Evolutionary conservation across 2,797 vertebrate genomes (phyloP).

Genomic region (Antennarius maculatus): DNA sequence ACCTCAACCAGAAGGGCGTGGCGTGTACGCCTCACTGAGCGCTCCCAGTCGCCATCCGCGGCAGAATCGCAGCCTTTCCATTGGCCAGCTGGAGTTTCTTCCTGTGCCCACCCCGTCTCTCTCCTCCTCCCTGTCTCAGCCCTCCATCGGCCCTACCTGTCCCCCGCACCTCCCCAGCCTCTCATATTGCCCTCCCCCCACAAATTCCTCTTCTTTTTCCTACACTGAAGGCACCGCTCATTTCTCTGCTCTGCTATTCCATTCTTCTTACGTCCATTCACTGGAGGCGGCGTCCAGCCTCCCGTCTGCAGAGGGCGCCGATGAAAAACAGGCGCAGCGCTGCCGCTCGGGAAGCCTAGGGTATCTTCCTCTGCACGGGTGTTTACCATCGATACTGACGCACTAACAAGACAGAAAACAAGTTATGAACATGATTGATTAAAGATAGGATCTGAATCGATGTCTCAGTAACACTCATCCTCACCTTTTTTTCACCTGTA

Average conservation of each 20-base stretch:
- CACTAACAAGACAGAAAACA: constrained; percentile 27
- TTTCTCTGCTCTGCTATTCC: constrained; percentile 56
- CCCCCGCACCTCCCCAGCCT: constrained; percentile 7
- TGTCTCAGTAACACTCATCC: too few species aligned
- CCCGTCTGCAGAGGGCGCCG: constrained; percentile 44
- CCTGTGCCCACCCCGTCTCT: constrained; percentile 64
- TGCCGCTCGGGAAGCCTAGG: constrained; percentile 63
- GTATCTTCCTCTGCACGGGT: constrained; percentile 50
- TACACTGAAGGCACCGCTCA: constrained; percentile 33
- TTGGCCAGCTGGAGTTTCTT: constrained; percentile 82
- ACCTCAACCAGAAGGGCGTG: constrained; percentile 52
- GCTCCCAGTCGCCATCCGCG: constrained; percentile 73
- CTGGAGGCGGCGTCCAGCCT: constrained; percentile 49
- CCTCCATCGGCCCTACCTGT: constrained; percentile 50
- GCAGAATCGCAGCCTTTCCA: constrained; percentile 86
- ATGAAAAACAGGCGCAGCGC: constrained; percentile 22
- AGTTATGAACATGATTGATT: background rate
- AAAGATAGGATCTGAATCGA: background rate
- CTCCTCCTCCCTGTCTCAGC: constrained; percentile 74
- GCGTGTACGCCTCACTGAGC: constrained; percentile 6
- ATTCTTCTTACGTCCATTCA: constrained; percentile 57
- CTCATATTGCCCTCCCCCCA: constrained; percentile 42
- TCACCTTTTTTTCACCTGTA: too few species aligned
- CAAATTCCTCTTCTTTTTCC: constrained; percentile 21
- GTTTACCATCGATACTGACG: background rate